Base-by-base conservation (phyloP, 2,888 invertebrate species). In the Drosophila parthenogenetica region DNA sequence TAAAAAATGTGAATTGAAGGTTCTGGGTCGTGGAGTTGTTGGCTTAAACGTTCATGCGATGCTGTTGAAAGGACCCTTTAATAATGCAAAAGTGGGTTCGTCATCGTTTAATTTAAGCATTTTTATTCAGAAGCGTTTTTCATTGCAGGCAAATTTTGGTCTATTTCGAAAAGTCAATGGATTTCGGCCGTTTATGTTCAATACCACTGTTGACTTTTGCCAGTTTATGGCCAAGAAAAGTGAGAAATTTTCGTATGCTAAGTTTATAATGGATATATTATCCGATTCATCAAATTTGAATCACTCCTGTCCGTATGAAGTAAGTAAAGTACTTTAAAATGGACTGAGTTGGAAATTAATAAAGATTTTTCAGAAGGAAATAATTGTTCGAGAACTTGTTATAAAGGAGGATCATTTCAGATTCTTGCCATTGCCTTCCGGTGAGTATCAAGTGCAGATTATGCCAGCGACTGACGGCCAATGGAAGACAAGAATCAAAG, bases 21-120 rank as follows among this genome's bases (percentile, higher is more conserved):
- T 74, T 0, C 1, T 73, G 5, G 61, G 51, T 0, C 69, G 74
- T 10, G 62, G 59, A 4, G 17, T 69, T 17, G 59, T 74, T 11
- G 73, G 39, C 5, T 10, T 74, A 4, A 65, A 61, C 40, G 5
- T 69, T 0, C 13, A 59, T 16, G 40, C 35, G 1, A 16, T 5
- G 13, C 14, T 74, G 0, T 25, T 48, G 1, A 22, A 62, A 3
- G 40, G 16, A 8, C 59, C 69, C 2, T 25, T 73, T 0, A 22
- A 19, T 5, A 73, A 62, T 37, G 25, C 8, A 2, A 53, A 50
- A 14, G 72, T 63, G 48, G n/a, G 25, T 19, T 2, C 8, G 8
- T 8, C 5, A 29, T 29, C 29, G 8, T 8, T 29, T 29, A 19
- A 19, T 2, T 3, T 3, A 19, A 19, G 19, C 19, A 3, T 19